Conservation (phyloP, 2,888 invertebrate species). For the Neria commutata region DNA sequence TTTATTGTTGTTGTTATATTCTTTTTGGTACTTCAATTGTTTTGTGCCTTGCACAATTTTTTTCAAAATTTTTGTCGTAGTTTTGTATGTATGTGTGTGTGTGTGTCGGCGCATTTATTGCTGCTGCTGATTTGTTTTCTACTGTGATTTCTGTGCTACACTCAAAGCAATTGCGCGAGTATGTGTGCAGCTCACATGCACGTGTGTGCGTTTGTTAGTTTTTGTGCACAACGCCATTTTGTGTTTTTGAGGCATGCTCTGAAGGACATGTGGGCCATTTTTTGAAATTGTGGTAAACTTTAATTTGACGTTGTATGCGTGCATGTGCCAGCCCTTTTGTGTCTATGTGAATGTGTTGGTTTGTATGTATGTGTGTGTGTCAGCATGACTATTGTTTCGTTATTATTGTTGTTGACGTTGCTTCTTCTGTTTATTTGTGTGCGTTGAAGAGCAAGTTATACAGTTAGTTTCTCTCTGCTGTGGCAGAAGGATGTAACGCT, state of each 20-base stretch:
- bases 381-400: background rate
- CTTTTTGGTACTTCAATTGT: background rate
- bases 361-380: constrained; percentile 12
- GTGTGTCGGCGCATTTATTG: background rate
- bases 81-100: background rate
- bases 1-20: background rate
- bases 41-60: background rate
- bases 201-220: background rate
- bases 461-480: too few species aligned
- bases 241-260: constrained; percentile 3
- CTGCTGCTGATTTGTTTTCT: background rate
- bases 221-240: background rate
- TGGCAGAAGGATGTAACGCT: too few species aligned
- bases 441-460: constrained; percentile 45
- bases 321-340: background rate
- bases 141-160: background rate
- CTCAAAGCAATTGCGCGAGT: too few species aligned
- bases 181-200: background rate
- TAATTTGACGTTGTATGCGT: constrained; percentile 15
- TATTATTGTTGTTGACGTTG: constrained; percentile 18
- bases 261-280: constrained; percentile 15
- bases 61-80: constrained; percentile 1
- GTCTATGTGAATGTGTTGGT: constrained; percentile 8
- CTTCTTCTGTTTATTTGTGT: constrained; percentile 15
- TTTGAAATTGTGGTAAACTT: constrained; percentile 10